Evolutionary conservation across 2,113 vertebrate species (phyloP).

Genomic region (Eira barbara): DNA sequence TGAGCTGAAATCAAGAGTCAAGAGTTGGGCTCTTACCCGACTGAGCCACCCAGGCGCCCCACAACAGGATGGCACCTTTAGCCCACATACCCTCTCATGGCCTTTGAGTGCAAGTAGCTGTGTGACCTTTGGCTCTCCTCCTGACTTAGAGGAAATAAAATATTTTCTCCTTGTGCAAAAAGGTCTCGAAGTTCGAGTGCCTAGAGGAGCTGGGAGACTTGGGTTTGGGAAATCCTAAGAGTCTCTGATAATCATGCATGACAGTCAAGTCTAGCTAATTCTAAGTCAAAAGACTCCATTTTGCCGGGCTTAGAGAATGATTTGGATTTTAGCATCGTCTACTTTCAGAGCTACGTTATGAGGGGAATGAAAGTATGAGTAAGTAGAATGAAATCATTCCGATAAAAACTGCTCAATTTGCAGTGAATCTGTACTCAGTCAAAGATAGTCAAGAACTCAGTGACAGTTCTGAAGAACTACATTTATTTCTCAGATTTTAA

Average conservation of each 20-base stretch:
- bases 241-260: background rate
- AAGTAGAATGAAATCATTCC: background rate
- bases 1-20: background rate
- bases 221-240: background rate
- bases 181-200: background rate
- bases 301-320: background rate
- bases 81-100: accelerated
- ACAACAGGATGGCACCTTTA: background rate
- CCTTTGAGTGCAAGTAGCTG: background rate
- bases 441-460: background rate
- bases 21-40: background rate
- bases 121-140: background rate
- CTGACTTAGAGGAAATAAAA: background rate
- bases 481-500: background rate
- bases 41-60: background rate
- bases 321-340: background rate
- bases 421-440: background rate
- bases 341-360: background rate
- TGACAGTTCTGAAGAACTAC: background rate
- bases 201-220: background rate
- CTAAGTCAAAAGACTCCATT: background rate
- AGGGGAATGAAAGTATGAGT: background rate
- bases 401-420: background rate
- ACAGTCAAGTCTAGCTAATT: background rate
- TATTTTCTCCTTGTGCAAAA: background rate